phyloP scores from a whole-genome alignment of 2,113 vertebrate genomes.

The Rhea americana region DNA sequence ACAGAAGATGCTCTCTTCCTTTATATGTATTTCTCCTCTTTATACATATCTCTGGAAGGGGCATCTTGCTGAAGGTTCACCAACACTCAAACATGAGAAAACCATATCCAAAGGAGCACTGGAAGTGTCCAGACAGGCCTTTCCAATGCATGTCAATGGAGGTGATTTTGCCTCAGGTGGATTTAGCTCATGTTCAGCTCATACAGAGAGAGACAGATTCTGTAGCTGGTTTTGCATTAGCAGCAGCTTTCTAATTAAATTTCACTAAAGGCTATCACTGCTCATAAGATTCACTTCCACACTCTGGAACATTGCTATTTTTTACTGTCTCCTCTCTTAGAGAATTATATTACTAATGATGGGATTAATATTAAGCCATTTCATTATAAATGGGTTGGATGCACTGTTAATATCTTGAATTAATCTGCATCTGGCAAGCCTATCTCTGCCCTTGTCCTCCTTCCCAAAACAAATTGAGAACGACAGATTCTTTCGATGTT shows the following conservation, averaged over 20 bases:
- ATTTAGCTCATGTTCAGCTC: background rate
- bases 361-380: slow-evolving; percentile 27
- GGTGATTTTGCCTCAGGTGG: background rate
- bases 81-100: background rate
- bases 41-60: background rate
- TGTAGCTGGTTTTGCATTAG: background rate
- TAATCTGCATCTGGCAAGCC: slow-evolving; percentile 15
- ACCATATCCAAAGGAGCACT: background rate
- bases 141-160: background rate
- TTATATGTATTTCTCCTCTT: background rate
- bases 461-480: background rate
- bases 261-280: background rate
- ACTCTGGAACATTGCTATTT: background rate
- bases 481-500: background rate
- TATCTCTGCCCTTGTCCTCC: background rate
- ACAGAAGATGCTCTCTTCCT: background rate
- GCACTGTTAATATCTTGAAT: background rate
- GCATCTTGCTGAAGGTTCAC: background rate
- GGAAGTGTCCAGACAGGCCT: background rate
- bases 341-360: background rate
- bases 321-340: background rate
- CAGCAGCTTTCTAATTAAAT: slow-evolving; percentile 3
- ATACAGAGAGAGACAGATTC: background rate
- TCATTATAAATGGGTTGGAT: slow-evolving; percentile 8
- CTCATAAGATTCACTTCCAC: background rate